phyloP scores from a whole-genome alignment of 2,797 vertebrate species.

The Enteromius paludinosus region DNA sequence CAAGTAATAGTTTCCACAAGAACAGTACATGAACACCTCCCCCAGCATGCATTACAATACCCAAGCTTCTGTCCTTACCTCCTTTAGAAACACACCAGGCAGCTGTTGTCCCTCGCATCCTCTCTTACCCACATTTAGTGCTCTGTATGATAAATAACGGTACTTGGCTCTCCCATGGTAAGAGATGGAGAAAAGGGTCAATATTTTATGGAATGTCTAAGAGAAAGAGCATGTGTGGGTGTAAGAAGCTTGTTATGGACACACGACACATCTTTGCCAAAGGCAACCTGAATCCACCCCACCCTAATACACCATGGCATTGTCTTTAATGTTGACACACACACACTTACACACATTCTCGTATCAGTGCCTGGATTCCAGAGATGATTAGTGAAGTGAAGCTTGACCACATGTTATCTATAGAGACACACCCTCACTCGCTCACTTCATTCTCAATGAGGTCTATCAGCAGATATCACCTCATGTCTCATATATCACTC shows the following conservation, averaged over 20 bases:
- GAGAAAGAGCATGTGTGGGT: background rate
- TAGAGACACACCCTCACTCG: constrained; percentile 52
- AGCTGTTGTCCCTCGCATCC: constrained; percentile 19
- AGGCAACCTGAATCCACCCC: constrained; percentile 51
- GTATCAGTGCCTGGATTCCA: constrained; percentile 58
- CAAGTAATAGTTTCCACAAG: constrained; percentile 6
- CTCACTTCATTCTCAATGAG: constrained; percentile 36
- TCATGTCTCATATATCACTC: constrained; percentile 32
- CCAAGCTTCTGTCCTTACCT: constrained; percentile 64
- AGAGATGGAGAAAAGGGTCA: background rate
- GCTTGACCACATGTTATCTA: constrained; percentile 49
- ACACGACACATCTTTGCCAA: constrained; percentile 48
- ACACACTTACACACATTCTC: constrained; percentile 51
- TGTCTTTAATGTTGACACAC: constrained; percentile 57
- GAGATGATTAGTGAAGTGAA: constrained; percentile 60
- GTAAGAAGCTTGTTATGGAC: constrained; percentile 27
- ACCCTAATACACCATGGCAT: constrained; percentile 56
- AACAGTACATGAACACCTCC: constrained; percentile 34
- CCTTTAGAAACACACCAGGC: constrained; percentile 51
- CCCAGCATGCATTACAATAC: constrained; percentile 64
- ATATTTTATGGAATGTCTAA: constrained; percentile 2
- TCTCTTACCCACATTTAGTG: background rate
- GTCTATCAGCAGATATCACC: constrained; percentile 43
- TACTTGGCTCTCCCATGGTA: background rate
- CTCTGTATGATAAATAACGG: background rate